Evolutionary conservation across 2,888 invertebrate genomes (phyloP).

Genomic region (Neoaliturus tenellus): DNA sequence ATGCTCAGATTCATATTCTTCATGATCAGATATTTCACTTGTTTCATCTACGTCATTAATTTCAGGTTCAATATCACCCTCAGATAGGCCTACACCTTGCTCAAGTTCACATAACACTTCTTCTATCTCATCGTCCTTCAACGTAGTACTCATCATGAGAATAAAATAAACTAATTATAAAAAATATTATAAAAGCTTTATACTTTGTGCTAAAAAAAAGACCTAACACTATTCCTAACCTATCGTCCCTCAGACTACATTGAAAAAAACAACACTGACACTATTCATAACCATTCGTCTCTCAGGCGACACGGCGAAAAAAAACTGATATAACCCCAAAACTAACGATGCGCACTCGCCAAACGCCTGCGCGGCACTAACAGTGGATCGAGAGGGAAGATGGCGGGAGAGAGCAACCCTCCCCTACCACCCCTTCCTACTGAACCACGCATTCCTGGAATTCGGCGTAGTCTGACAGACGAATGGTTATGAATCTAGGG

Average conservation of each 20-base stretch:
- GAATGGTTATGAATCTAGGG: slow-evolving; percentile 6
- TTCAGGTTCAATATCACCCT: slow-evolving; percentile 24
- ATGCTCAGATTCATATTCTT: slow-evolving; percentile 31
- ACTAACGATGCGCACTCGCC: not conserved
- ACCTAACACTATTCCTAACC: not conserved
- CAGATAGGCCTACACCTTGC: not conserved
- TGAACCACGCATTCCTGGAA: slow-evolving; percentile 18
- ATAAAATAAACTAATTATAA: not conserved
- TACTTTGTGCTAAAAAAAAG: not conserved
- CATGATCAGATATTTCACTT: not conserved
- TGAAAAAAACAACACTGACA: slow-evolving; percentile 37
- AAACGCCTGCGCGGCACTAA: not conserved
- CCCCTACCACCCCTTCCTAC: not conserved
- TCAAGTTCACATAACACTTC: slow-evolving; percentile 34
- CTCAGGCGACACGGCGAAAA: not conserved
- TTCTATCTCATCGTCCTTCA: slow-evolving; percentile 26
- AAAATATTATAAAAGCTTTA: not conserved
- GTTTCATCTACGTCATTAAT: not conserved
- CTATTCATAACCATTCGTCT: slow-evolving; percentile 39
- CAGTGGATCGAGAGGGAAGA: not conserved
- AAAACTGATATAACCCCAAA: not conserved
- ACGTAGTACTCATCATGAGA: slow-evolving; percentile 6
- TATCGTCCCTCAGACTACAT: slow-evolving; percentile 15
- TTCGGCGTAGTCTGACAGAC: slow-evolving; percentile 28
- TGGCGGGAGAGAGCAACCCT: not conserved